Conservation (phyloP, 2,113 vertebrate species). For the Rhynchomys soricoides region DNA sequence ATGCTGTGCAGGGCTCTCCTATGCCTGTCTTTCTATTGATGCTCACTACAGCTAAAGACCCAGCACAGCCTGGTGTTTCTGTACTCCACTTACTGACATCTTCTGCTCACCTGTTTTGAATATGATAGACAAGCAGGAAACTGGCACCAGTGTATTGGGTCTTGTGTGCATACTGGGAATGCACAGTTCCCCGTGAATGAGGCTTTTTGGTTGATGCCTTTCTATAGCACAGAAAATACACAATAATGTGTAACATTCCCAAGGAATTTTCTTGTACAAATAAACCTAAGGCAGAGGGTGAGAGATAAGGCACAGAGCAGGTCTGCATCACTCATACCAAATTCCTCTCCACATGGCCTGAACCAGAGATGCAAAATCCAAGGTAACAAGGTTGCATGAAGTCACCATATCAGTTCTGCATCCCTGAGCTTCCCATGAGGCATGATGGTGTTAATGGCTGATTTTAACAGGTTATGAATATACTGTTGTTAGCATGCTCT, state of each 20-base stretch:
- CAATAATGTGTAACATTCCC: accelerated
- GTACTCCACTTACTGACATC: neutral
- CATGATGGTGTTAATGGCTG: neutral
- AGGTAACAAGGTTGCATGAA: neutral
- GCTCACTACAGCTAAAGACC: neutral
- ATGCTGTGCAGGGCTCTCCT: neutral
- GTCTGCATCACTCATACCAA: neutral
- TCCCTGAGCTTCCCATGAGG: neutral
- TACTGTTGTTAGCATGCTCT: neutral
- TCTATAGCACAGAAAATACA: neutral
- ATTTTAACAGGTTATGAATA: neutral
- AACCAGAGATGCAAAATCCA: neutral
- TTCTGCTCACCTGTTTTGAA: neutral
- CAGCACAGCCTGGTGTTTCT: neutral
- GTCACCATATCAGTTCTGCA: neutral
- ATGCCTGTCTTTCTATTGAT: neutral
- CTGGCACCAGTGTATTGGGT: accelerated
- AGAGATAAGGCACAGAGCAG: accelerated
- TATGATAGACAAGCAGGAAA: accelerated
- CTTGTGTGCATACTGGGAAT: accelerated
- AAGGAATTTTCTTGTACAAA: neutral
- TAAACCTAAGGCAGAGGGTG: neutral
- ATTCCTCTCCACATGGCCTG: neutral
- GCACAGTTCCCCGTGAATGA: neutral
- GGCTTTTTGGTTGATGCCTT: neutral